Percentiles rank a stretch among this genome's conserved stretches.
phyloP scores from a whole-genome alignment of 2,888 invertebrate genomes.

The Caenorhabditis sp. region DNA sequence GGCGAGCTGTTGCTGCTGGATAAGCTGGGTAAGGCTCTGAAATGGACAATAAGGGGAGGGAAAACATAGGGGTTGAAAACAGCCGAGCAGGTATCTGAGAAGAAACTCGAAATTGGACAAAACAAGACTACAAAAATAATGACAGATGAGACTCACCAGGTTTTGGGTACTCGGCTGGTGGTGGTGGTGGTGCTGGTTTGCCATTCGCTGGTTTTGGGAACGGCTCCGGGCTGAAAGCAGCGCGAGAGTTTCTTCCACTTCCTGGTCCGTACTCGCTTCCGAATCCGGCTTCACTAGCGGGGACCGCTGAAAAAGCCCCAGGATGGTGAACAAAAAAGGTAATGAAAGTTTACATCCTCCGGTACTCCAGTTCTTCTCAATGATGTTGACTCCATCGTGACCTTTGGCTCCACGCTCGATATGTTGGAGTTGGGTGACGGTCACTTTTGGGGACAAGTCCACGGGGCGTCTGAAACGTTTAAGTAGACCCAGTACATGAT shows the following conservation, averaged over 20 bases:
- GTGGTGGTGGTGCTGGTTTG: constrained; percentile 39
- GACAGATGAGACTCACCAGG: constrained; percentile 42
- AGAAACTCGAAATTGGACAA: constrained; percentile 15
- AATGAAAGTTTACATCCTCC: constrained; percentile 67
- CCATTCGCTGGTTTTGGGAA: constrained; percentile 51
- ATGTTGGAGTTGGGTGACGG: constrained; percentile 80
- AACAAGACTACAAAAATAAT: not conserved
- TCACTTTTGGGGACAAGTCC: constrained; percentile 80
- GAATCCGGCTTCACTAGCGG: constrained; percentile 68
- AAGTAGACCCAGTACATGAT: no score
- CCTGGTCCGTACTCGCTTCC: constrained; percentile 75
- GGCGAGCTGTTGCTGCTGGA: constrained; percentile 47
- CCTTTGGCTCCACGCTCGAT: constrained; percentile 80
- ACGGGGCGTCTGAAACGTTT: constrained; percentile 71
- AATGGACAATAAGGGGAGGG: constrained; percentile 47
- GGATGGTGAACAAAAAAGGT: no score
- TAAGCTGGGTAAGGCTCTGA: constrained; percentile 47
- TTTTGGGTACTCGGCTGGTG: constrained; percentile 48
- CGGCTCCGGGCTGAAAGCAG: constrained; percentile 66
- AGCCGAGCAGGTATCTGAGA: not conserved
- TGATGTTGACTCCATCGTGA: constrained; percentile 78
- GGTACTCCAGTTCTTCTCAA: constrained; percentile 81
- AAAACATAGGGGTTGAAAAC: constrained; percentile 11
- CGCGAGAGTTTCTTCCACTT: constrained; percentile 73
- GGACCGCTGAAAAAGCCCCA: constrained; percentile 68